Evolutionary conservation across 2,113 vertebrate genomes (phyloP).

Genomic region (Nansenia antarctica): DNA sequence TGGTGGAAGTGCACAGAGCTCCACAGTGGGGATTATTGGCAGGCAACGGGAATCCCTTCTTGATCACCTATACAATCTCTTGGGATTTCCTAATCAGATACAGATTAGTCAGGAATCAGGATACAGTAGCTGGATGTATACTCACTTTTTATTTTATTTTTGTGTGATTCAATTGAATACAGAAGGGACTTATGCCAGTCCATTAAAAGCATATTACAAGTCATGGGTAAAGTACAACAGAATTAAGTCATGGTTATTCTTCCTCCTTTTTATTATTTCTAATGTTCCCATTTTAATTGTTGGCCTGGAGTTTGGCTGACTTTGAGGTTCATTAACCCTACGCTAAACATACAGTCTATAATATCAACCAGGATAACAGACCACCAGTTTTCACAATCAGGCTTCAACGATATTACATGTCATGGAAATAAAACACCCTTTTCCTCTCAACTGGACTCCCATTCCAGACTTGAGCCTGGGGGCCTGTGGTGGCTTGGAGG

Average conservation of each 20-base stretch:
- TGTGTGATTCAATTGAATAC: background rate
- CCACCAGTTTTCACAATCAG: conserved; percentile 30
- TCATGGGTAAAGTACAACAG: too few relatives aligned
- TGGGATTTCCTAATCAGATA: background rate
- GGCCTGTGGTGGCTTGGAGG: background rate
- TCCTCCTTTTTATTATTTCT: too few relatives aligned
- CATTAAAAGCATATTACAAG: too few relatives aligned
- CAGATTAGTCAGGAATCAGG: too few relatives aligned
- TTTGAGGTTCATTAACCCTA: too few relatives aligned
- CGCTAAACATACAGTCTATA: too few relatives aligned
- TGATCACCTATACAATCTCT: background rate
- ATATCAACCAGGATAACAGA: conserved; percentile 18
- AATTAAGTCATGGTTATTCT: too few relatives aligned
- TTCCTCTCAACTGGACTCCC: background rate
- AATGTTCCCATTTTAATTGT: too few relatives aligned
- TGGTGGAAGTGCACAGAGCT: conserved; percentile 10
- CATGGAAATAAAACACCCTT: background rate
- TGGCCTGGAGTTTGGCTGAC: too few relatives aligned
- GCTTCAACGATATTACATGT: conserved; percentile 15
- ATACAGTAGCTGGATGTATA: too few relatives aligned
- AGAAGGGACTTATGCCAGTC: conserved; percentile 29
- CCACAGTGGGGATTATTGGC: conserved; percentile 2
- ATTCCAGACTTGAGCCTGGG: background rate
- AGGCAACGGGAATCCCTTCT: conserved; percentile 2
- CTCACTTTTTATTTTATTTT: too few relatives aligned